Percentiles rank a stretch among this genome's conserved stretches.
Evolutionary conservation across 2,888 invertebrate genomes (phyloP).

Genomic region (Philopedon plagiatum): DNA sequence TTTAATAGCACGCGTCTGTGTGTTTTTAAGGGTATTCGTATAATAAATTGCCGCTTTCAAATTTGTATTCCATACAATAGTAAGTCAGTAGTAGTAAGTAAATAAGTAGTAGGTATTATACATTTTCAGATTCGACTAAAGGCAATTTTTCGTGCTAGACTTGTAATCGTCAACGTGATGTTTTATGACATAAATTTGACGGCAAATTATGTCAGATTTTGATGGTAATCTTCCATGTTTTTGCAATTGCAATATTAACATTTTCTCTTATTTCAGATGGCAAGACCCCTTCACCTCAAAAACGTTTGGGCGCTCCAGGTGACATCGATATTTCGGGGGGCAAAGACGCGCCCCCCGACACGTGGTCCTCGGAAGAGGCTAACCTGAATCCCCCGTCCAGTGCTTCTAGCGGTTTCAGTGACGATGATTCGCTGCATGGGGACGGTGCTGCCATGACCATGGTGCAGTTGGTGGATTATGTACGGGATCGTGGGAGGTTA

Average conservation of each 20-base stretch:
- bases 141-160: too few species aligned
- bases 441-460: conserved; percentile 78
- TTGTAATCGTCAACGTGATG: too few species aligned
- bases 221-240: neutral
- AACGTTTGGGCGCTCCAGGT: conserved; percentile 66
- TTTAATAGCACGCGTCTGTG: too few species aligned
- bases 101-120: too few species aligned
- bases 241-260: neutral
- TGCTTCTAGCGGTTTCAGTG: conserved; percentile 88
- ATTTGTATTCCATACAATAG: too few species aligned
- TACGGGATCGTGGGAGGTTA: conserved; percentile 72
- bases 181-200: neutral
- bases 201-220: neutral
- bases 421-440: conserved; percentile 88
- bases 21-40: too few species aligned
- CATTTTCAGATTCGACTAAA: too few species aligned
- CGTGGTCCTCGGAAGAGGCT: conserved; percentile 70
- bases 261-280: conserved; percentile 53
- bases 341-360: conserved; percentile 66
- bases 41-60: too few species aligned
- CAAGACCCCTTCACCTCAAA: conserved; percentile 66
- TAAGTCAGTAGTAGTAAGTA: too few species aligned
- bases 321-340: conserved; percentile 70
- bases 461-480: conserved; percentile 82
- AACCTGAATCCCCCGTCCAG: conserved; percentile 80